Evolutionary conservation across 2,113 vertebrate genomes (phyloP).

Genomic region (Miniopterus natalensis): DNA sequence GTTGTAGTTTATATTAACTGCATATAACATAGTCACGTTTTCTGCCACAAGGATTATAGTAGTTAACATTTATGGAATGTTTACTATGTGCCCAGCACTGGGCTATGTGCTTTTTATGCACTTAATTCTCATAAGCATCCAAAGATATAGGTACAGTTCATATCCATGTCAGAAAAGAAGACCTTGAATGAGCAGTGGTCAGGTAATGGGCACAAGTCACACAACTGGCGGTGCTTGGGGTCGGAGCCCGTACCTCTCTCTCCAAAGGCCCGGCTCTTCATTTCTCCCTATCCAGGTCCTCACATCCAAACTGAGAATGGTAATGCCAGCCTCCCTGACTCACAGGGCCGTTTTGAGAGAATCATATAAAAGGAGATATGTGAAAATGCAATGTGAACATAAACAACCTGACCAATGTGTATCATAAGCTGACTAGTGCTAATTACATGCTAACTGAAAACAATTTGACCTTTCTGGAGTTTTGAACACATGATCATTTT

Average conservation of each 20-base stretch:
- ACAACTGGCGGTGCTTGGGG: not conserved
- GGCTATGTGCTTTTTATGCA: not conserved
- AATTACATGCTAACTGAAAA: not conserved
- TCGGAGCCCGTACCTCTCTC: not conserved
- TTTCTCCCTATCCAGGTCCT: not conserved
- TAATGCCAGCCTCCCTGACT: not conserved
- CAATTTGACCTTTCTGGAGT: not conserved
- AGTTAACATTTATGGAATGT: no score
- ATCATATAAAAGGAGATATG: not conserved
- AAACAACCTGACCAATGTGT: not conserved
- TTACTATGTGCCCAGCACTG: no score
- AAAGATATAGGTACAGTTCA: not conserved
- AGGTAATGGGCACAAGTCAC: not conserved
- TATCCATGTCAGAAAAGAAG: not conserved
- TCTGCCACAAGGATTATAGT: not conserved
- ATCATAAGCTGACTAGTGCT: not conserved
- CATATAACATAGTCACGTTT: not conserved
- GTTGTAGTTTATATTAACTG: not conserved
- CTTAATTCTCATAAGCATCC: not conserved
- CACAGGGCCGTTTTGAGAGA: not conserved
- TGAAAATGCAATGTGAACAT: not conserved
- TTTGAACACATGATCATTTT: not conserved
- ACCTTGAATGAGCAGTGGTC: not conserved
- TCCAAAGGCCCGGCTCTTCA: not conserved
- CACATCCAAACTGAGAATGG: not conserved